Evolutionary conservation across 2,888 invertebrate genomes (phyloP), one percentile per base, ranked within the genome.

Genomic region (Orthosia gothica): DNA sequence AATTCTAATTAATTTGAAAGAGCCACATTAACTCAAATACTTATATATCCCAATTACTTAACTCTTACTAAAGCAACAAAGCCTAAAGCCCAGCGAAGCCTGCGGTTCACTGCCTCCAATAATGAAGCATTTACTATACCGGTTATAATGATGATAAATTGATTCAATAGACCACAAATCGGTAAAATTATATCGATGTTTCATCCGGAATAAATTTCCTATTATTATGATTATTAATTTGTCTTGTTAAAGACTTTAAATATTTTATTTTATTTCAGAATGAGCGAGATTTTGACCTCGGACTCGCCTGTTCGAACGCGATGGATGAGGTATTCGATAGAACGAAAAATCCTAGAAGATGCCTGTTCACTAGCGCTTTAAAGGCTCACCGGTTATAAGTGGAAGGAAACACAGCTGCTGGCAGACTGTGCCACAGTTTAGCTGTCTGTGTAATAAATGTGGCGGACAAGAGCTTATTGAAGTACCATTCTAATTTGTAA

Each of bases 141-240:
- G 67, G 54, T 58, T 57, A 67, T 72, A 86, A 86, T 79, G 61
- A 62, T 52, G 26, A 47, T n/a, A 70, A 85, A 86, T 83, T 68
- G 74, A 82, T 82, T 82, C 57, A 62, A 45, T 26, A 50, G 77
- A 87, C 85, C 80, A 59, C 79, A 87, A 83, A 72, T 80, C 71
- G 69, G 77, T 79, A 70, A 63, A 74, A 77, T 68, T 72, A 74
- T n/a, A 79, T 77, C 70, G 74, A 85, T 75, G 59, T 81, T 82
- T 82, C 73, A 67, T 16, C 54, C 61, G 57, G 73, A 77, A 77
- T 71, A 62, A 72, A 72, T 63, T 82, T 71, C 68, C 5, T 67
- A 65, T 64, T 54, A 26, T 64, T 59, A 61, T 32, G 3, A 71
- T 70, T 64, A 74, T 69, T 76, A 74, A 66, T 83, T 23, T 65